A percentile compares a stretch with the other conserved stretches of the same genome.
phyloP scores from a whole-genome alignment of 1,140 invertebrate species.

The Andricus grossulariae region DNA sequence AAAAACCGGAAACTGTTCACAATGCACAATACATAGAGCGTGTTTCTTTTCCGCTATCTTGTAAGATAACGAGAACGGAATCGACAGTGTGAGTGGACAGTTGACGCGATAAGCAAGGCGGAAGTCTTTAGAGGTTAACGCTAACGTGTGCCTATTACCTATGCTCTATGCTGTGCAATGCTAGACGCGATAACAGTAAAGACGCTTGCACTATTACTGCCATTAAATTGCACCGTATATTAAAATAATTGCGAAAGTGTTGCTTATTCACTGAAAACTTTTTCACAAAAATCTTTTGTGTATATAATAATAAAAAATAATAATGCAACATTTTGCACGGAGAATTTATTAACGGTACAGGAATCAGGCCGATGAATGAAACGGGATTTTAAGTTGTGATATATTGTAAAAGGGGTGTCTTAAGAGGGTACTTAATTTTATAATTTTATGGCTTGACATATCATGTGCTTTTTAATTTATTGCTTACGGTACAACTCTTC shows the following conservation, averaged over 20 bases:
- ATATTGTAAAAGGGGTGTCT: no score
- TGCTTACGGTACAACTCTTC: no score
- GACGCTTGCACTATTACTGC: constrained; percentile 25
- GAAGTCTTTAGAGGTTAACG: constrained; percentile 30
- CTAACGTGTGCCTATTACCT: background rate
- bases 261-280: background rate
- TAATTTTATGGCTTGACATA: no score
- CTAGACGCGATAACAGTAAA: constrained; percentile 36
- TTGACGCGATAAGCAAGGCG: constrained; percentile 18
- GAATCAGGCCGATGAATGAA: no score
- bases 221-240: constrained; percentile 40
- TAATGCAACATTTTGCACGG: no score
- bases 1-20: constrained; percentile 55
- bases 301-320: background rate
- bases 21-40: constrained; percentile 48
- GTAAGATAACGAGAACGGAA: constrained; percentile 46
- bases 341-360: no score
- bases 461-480: no score
- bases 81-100: constrained; percentile 32
- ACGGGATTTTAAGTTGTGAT: no score
- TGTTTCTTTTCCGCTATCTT: constrained; percentile 52
- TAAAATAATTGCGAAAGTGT: constrained; percentile 15
- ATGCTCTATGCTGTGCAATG: background rate
- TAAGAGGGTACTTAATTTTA: no score
- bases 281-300: background rate